A percentile compares a stretch with the other conserved stretches of the same genome.
Evolutionary conservation across 2,888 invertebrate genomes (phyloP).

Genomic region (Lycaena phlaeas): DNA sequence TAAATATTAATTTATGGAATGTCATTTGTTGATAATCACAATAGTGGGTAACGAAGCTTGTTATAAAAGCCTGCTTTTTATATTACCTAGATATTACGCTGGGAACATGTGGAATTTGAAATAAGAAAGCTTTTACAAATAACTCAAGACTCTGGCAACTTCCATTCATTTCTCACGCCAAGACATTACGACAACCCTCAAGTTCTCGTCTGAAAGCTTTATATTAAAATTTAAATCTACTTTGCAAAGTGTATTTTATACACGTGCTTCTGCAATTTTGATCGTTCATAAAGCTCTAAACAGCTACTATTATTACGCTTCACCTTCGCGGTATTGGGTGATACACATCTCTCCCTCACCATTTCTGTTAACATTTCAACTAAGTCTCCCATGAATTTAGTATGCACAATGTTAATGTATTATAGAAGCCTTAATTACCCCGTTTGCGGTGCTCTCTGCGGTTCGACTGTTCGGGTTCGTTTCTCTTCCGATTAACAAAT

Average conservation of each 20-base stretch:
- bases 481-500: conserved; percentile 27
- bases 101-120: too few relatives aligned
- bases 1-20: too few relatives aligned
- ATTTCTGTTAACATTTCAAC: conserved; percentile 49
- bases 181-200: conserved; percentile 67
- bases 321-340: conserved; percentile 67
- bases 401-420: conserved; percentile 65
- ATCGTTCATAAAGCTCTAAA: conserved; percentile 70
- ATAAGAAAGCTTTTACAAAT: too few relatives aligned
- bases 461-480: conserved; percentile 41
- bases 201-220: conserved; percentile 50
- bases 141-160: conserved; percentile 24
- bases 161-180: conserved; percentile 59
- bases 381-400: conserved; percentile 57
- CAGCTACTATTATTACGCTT: conserved; percentile 65
- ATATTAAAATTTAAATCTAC: conserved; percentile 74
- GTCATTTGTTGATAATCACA: too few relatives aligned
- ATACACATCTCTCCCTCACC: conserved; percentile 53
- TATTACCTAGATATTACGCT: too few relatives aligned
- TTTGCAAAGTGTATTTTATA: conserved; percentile 73
- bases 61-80: too few relatives aligned
- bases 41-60: too few relatives aligned
- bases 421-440: conserved; percentile 65
- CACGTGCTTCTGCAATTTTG: conserved; percentile 71
- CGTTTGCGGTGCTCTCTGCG: conserved; percentile 54